These are phyloP conservation scores for Pedicia rivosa DNA, from an alignment of 2,888 invertebrate genomes.

Conservation along the genomic window DNA sequence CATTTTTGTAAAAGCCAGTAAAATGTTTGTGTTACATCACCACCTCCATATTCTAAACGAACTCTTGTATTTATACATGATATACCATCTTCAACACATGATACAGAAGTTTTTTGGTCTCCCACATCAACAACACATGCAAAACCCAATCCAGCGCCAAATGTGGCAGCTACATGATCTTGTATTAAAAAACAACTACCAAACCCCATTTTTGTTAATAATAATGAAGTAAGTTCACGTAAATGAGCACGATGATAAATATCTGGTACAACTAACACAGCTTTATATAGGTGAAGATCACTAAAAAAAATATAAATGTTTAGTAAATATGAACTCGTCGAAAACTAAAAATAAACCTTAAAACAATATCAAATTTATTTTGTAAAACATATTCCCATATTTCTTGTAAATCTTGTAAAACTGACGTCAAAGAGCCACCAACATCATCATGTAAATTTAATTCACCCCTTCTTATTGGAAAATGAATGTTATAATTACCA, in stretches of 20 bases:
- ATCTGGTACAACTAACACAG: slow-evolving; percentile 77
- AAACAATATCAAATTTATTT: slow-evolving; percentile 4
- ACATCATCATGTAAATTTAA: slow-evolving; percentile 69
- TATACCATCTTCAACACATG: slow-evolving; percentile 92
- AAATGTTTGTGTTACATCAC: slow-evolving; percentile 80
- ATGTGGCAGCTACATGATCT: slow-evolving; percentile 73
- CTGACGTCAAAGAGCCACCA: slow-evolving; percentile 73
- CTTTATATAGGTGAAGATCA: slow-evolving; percentile 63
- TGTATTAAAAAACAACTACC: slow-evolving; percentile 44
- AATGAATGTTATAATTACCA: slow-evolving; percentile 70
- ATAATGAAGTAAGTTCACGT: slow-evolving; percentile 64
- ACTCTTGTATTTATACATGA: slow-evolving; percentile 76
- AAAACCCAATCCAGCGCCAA: slow-evolving; percentile 66
- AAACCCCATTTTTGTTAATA: slow-evolving; percentile 70
- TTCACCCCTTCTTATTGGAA: slow-evolving; percentile 77
- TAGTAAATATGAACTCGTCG: background rate
- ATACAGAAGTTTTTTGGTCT: slow-evolving; percentile 88
- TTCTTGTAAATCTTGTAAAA: slow-evolving; percentile 68
- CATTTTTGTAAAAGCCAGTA: slow-evolving; percentile 79
- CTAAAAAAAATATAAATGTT: slow-evolving; percentile 21
- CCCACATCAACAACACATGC: slow-evolving; percentile 93
- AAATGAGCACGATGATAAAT: slow-evolving; percentile 75
- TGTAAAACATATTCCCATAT: slow-evolving; percentile 78
- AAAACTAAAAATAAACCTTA: background rate
- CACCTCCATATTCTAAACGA: slow-evolving; percentile 76